Conservation (phyloP, 2,113 vertebrate species). For the Sander vitreus region DNA sequence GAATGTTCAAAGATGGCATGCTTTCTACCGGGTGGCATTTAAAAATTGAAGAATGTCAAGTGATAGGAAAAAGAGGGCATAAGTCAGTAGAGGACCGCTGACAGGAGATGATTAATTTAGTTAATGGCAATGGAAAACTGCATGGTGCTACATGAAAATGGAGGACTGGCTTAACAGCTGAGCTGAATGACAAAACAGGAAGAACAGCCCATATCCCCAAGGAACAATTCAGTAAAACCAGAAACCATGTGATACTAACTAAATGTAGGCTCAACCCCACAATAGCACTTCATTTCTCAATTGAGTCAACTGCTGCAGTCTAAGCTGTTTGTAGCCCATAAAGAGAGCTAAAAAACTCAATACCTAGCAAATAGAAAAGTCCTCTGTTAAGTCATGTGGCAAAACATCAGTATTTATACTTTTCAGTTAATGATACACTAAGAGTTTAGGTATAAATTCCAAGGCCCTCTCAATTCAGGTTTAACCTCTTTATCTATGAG, state of each 20-base stretch:
- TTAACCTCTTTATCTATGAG: slow-evolving; percentile 25
- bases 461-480: slow-evolving; percentile 9
- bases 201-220: slow-evolving; percentile 20
- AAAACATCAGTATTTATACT: slow-evolving; percentile 11
- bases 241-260: slow-evolving; percentile 30
- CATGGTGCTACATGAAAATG: slow-evolving; percentile 28
- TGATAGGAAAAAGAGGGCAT: background rate
- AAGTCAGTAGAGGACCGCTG: background rate
- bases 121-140: slow-evolving; percentile 40
- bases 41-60: slow-evolving; percentile 3
- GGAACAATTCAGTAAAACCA: slow-evolving; percentile 31
- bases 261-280: slow-evolving; percentile 15
- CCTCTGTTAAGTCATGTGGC: background rate
- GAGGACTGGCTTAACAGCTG: slow-evolving; percentile 26
- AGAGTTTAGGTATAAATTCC: slow-evolving; percentile 17
- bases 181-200: slow-evolving; percentile 28
- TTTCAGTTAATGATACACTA: slow-evolving; percentile 48
- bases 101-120: slow-evolving; percentile 9
- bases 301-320: slow-evolving; percentile 4
- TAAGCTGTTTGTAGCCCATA: slow-evolving; percentile 8
- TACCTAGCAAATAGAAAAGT: background rate
- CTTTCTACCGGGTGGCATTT: background rate
- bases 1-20: background rate
- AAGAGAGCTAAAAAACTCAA: background rate
- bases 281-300: slow-evolving; percentile 30